Evolutionary conservation across 2,797 vertebrate genomes (phyloP), one percentile per base, ranked within the genome.

Genomic region (Dermochelys coriacea): DNA sequence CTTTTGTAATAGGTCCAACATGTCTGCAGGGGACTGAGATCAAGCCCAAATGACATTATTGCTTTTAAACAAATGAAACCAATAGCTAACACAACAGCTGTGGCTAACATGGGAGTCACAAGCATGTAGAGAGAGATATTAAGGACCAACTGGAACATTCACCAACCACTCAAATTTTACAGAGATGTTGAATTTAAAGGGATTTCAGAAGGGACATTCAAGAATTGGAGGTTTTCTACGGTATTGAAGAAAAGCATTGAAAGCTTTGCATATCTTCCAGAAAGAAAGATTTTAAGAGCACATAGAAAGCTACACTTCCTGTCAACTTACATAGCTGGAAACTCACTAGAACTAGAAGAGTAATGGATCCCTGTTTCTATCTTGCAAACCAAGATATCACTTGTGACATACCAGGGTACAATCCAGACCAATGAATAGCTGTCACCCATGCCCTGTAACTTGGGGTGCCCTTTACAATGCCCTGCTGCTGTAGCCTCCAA

Each of bases 1-100:
- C 83, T 29, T 91, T 95, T 93, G 12, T 77, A 92, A 15, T 5
- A 88, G 82, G 82, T 74, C 37, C 91, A 45, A 29, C 85, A 14
- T 31, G 7, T 89, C 37, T 37, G n/a, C 34, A 89, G 57, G 21
- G 23, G 4, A 80, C 37, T 79, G 61, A 85, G 71, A 91, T 89
- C 37, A 77, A 89, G 79, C 14, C 14, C 84, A 89, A 12, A 27
- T 86, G 80, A 10, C 14, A 89, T 59, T 59, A 82, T 82, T 91
- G 41, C 29, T 86, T 94, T 92, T 59, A 86, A 3, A 9, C 78
- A 84, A 2, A 55, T 89, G 59, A 92, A 94, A 68, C 9, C 1
- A 11, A 37, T 14, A 85, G 9, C 78, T 88, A 77, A 37, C 18
- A 31, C 15, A 64, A 81, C 49, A 97, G n/a, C 82, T 94, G 50